These are phyloP conservation scores for Ellobium chinense DNA, from an alignment of 2,888 invertebrate species.

Conservation along the genomic window DNA sequence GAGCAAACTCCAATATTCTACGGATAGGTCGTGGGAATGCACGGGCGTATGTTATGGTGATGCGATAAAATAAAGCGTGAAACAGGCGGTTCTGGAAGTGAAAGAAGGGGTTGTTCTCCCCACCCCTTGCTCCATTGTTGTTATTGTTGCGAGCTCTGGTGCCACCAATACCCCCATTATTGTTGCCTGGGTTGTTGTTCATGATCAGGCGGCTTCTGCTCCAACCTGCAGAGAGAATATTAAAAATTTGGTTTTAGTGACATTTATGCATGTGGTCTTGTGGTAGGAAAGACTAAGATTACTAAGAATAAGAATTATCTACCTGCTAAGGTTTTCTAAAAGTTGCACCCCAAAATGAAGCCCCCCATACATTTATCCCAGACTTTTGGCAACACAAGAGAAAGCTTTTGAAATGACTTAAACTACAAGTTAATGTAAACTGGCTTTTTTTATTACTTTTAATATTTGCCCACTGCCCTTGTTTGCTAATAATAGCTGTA, in stretches of 20 bases:
- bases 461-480: no score
- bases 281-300: no score
- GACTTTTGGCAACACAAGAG: no score
- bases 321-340: no score
- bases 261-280: not conserved
- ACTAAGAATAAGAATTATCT: no score
- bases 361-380: no score
- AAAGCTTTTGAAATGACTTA: no score
- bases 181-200: conserved; percentile 45
- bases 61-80: conserved; percentile 94
- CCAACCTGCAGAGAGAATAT: not conserved
- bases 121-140: conserved; percentile 54
- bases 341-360: no score
- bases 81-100: conserved; percentile 92
- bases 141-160: conserved; percentile 32
- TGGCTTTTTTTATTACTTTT: no score
- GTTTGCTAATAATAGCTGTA: no score
- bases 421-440: no score
- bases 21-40: conserved; percentile 90
- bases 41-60: conserved; percentile 93
- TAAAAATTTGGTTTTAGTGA: not conserved
- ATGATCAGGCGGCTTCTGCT: not conserved
- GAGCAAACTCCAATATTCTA: conserved; percentile 90
- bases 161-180: conserved; percentile 40
- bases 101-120: conserved; percentile 72